Evolutionary conservation across 2,888 invertebrate genomes (phyloP).

Genomic region (Ypsolopha scabrella): DNA sequence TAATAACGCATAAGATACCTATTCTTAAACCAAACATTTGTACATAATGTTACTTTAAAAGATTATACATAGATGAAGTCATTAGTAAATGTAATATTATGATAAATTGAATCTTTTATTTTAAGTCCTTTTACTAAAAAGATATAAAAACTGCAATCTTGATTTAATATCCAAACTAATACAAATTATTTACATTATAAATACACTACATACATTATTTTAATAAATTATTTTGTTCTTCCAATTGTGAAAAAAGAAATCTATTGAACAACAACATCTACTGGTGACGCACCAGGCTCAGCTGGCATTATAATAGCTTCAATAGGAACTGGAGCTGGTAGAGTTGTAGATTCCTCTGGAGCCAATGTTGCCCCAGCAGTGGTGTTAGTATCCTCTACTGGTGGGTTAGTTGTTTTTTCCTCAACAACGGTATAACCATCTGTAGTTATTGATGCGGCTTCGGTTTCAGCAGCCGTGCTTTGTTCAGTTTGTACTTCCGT

Average conservation of each 20-base stretch:
- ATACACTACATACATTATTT: background rate
- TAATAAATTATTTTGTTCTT: background rate
- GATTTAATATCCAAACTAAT: no score
- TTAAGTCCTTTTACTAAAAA: background rate
- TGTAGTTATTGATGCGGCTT: background rate
- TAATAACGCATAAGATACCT: constrained; percentile 20
- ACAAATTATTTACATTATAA: background rate
- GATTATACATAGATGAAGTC: constrained; percentile 34
- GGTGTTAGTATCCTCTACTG: background rate
- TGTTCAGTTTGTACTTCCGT: background rate
- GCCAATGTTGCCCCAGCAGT: background rate
- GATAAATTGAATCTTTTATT: background rate
- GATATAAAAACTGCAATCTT: no score
- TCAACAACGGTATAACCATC: background rate
- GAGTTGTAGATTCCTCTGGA: background rate
- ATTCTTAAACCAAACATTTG: constrained; percentile 58
- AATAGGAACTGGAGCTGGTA: background rate
- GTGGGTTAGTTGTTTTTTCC: background rate
- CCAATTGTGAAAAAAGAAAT: background rate
- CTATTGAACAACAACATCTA: constrained; percentile 2
- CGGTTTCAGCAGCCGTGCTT: background rate
- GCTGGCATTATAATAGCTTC: background rate
- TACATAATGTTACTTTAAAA: constrained; percentile 26
- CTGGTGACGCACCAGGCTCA: constrained; percentile 1
- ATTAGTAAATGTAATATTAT: constrained; percentile 28